A percentile compares a stretch with the other conserved stretches of the same genome.
These are phyloP conservation scores for Drosophila rhopaloa DNA, from an alignment of 1,140 invertebrate species.

Conservation along the genomic window DNA sequence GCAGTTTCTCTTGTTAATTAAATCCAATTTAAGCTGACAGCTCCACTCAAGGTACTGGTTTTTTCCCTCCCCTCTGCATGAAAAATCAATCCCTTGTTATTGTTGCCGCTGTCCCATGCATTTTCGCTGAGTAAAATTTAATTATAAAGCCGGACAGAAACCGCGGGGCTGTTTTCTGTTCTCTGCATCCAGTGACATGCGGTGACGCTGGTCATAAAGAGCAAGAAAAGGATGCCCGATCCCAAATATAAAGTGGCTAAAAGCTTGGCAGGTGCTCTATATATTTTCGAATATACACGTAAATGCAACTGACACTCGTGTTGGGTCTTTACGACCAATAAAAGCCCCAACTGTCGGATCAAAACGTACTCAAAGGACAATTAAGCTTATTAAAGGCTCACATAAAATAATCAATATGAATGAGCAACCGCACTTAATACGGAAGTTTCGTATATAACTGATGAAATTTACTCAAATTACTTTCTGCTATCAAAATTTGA, in stretches of 20 bases:
- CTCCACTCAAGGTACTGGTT: conserved; percentile 13
- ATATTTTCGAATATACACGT: conserved; percentile 5
- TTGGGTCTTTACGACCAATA: conserved; percentile 46
- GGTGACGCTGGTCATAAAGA: conserved; percentile 46
- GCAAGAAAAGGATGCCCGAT: conserved; percentile 8
- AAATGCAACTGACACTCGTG: conserved; percentile 41
- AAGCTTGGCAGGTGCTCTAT: neutral
- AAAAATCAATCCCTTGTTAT: conserved; percentile 44
- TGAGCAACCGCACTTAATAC: neutral
- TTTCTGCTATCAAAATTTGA: too few species aligned
- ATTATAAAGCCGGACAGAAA: conserved; percentile 53
- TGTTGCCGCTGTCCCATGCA: conserved; percentile 21
- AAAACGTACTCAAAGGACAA: neutral
- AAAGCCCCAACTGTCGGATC: conserved; percentile 28
- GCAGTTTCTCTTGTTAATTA: conserved; percentile 53
- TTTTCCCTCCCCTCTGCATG: conserved; percentile 18
- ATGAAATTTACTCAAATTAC: too few species aligned
- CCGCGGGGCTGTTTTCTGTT: conserved; percentile 10
- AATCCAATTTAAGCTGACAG: conserved; percentile 60
- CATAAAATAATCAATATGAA: neutral
- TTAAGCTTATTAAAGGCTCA: conserved; percentile 19
- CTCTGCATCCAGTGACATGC: conserved; percentile 43
- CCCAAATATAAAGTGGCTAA: conserved; percentile 1
- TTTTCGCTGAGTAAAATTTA: conserved; percentile 55
- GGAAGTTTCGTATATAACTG: too few species aligned